Evolutionary conservation across 2,113 vertebrate species (phyloP).

Genomic region (Petrocephalus microphthalmus): DNA sequence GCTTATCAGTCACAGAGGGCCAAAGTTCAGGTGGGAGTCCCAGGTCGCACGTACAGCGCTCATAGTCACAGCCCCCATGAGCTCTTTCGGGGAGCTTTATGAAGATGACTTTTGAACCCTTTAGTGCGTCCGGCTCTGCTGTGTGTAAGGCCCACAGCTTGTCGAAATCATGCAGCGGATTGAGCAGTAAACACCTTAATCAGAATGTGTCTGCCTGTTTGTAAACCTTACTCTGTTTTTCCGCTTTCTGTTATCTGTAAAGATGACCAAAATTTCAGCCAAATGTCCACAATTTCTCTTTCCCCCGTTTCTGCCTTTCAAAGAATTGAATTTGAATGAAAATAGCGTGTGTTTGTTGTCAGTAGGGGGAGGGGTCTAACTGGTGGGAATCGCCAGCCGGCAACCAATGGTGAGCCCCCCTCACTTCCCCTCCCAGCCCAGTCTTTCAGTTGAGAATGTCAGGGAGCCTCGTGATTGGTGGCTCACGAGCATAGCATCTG

Average conservation of each 20-base stretch:
- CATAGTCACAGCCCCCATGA: background rate
- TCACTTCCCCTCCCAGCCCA: conserved; percentile 35
- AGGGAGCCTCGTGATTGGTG: conserved; percentile 48
- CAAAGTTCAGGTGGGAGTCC: background rate
- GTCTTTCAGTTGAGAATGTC: conserved; percentile 23
- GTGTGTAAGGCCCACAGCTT: background rate
- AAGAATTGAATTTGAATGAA: conserved; percentile 70
- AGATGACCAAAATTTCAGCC: background rate
- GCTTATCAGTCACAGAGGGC: background rate
- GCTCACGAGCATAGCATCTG: conserved; percentile 37
- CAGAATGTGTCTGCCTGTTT: background rate
- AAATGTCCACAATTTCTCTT: conserved; percentile 6
- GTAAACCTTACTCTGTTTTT: background rate
- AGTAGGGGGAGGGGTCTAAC: conserved; percentile 50
- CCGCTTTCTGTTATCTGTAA: background rate
- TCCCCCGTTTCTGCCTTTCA: conserved; percentile 49
- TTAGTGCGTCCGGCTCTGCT: background rate
- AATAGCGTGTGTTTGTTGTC: conserved; percentile 61
- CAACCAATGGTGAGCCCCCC: conserved; percentile 47
- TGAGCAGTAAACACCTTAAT: background rate
- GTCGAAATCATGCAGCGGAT: background rate
- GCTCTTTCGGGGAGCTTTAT: background rate
- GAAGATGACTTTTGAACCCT: background rate
- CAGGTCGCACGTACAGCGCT: background rate
- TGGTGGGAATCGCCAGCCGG: conserved; percentile 41